Evolutionary conservation across 2,113 vertebrate species (phyloP), one percentile per base, ranked within the genome.

Genomic region (Opisthocomus hoazin): DNA sequence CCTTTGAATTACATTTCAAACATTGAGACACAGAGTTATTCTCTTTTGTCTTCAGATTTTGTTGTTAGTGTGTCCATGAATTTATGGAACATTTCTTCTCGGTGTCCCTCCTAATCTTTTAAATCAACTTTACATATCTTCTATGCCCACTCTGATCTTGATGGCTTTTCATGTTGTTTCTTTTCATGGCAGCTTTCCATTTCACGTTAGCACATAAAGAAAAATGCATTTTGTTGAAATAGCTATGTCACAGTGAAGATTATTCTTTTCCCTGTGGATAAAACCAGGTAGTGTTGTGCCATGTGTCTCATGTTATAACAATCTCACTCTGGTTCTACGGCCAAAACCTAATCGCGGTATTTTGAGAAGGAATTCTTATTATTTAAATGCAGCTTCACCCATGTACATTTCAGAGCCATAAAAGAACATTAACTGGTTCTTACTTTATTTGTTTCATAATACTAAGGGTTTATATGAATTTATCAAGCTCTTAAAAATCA

Each of bases 371-470:
- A 86, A 90, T 86, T 85, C 63, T 58, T 89, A 51, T 85, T 93
- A 89, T 90, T 97, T 95, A 93, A 94, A 70, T 81, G 51, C 85
- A 53, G 17, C n/a, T 95, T 95, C 66, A 86, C 20, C 17, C 0
- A 0, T 0, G 5, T 78, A 83, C 22, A 23, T 89, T 93, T 87
- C 53, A 76, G 45, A 87, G 45, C 58, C 19, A 48, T 85, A 82
- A 89, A 96, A 79, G 57, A 77, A 87, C 53, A 79, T 87, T 93
- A 95, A 85, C 51, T 87, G 69, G 13, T 85, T 91, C 34, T 89
- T 87, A 60, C 89, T 94, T 93, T 89, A 90, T 92, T 70, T 93
- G 78, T 90, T 96, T 87, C 77, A 34, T 87, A 76, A 92, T 89
- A 82, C 39, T 78, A 50, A 76, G 26, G 58, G 13, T 91, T 79